A percentile compares a stretch with the other conserved stretches of the same genome.
These are phyloP conservation scores for Pterois miles DNA, from an alignment of 2,797 vertebrate genomes.

Conservation along the genomic window DNA sequence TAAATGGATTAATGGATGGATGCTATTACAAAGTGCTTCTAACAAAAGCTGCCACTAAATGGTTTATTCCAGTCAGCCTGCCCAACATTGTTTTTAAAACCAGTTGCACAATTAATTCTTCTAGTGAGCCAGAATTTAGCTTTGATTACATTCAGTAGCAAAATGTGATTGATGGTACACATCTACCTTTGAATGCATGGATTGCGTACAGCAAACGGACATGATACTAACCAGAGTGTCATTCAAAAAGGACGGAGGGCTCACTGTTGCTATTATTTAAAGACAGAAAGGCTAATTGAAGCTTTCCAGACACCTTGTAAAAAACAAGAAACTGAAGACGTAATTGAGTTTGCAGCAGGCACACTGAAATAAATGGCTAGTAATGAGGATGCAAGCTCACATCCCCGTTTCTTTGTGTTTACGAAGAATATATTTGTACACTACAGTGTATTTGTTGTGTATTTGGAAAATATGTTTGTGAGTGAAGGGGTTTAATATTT, in stretches of 20 bases:
- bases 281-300: constrained; percentile 7
- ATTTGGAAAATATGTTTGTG: background rate
- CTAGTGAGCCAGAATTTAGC: background rate
- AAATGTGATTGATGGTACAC: constrained; percentile 7
- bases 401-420: background rate
- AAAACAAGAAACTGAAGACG: constrained; percentile 28
- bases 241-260: background rate
- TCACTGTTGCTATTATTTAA: background rate
- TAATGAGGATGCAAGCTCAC: constrained; percentile 18
- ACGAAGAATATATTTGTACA: background rate
- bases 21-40: too few species aligned
- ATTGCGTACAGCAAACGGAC: background rate
- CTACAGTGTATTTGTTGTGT: too few species aligned
- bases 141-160: constrained; percentile 8
- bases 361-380: constrained; percentile 30
- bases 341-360: constrained; percentile 27
- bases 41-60: background rate
- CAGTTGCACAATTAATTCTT: background rate
- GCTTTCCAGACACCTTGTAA: constrained; percentile 14
- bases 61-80: background rate
- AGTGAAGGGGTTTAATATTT: background rate
- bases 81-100: background rate
- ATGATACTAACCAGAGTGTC: background rate
- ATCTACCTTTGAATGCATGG: constrained; percentile 6
- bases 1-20: too few species aligned